Evolutionary conservation across 2,888 invertebrate genomes (phyloP).

Genomic region (Ferrisia virgata): DNA sequence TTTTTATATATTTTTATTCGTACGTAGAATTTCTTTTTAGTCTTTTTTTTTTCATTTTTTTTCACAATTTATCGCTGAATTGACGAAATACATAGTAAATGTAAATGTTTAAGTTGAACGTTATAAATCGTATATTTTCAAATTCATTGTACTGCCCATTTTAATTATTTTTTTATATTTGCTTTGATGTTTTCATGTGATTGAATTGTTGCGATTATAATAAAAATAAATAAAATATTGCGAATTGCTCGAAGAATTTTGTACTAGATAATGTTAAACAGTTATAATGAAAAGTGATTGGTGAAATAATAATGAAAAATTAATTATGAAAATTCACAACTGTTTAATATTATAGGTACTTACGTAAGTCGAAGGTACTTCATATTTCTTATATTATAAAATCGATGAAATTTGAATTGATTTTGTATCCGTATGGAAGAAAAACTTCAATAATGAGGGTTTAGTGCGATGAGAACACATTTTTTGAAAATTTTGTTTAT

Average conservation of each 20-base stretch:
- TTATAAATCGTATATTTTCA: neutral
- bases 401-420: too few relatives aligned
- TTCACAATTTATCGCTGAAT: slow-evolving; percentile 13
- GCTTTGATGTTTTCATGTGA: neutral
- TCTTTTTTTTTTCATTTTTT: neutral
- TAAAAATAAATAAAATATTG: neutral
- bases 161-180: slow-evolving; percentile 6
- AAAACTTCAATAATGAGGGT: too few relatives aligned
- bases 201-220: slow-evolving; percentile 2
- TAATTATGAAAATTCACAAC: too few relatives aligned
- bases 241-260: neutral
- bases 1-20: slow-evolving; percentile 32
- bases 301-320: neutral
- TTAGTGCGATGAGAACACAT: neutral
- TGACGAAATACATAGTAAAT: slow-evolving; percentile 19
- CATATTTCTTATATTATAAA: too few relatives aligned
- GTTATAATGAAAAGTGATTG: neutral
- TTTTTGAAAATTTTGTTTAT: neutral
- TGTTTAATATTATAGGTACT: too few relatives aligned
- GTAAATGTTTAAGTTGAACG: neutral
- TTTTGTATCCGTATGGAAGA: too few relatives aligned
- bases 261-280: too few relatives aligned
- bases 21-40: neutral
- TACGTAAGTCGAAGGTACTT: too few relatives aligned
- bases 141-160: slow-evolving; percentile 23